These are phyloP conservation scores for Diadophis punctatus DNA, from an alignment of 2,113 vertebrate genomes.

Conservation along the genomic window DNA sequence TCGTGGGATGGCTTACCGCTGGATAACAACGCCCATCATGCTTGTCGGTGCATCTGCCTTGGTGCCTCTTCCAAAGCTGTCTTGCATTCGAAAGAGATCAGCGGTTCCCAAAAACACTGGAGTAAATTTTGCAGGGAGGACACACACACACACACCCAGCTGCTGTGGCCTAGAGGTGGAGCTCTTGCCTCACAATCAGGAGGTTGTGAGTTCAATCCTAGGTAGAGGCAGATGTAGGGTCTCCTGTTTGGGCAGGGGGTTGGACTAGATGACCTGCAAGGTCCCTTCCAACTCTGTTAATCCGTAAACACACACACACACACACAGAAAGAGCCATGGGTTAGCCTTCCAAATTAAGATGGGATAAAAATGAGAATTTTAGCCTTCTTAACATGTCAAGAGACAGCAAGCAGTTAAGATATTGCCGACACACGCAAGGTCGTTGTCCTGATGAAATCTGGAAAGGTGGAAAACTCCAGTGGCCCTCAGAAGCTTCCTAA, in stretches of 20 bases:
- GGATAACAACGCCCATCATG: not conserved
- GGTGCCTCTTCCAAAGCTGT: not conserved
- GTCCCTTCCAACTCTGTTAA: too few species aligned
- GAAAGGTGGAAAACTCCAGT: not conserved
- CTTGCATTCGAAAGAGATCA: not conserved
- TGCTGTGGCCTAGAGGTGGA: too few species aligned
- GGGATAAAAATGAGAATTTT: not conserved
- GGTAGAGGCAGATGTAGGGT: too few species aligned
- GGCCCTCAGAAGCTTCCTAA: not conserved
- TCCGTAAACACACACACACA: too few species aligned
- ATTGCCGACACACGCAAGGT: not conserved
- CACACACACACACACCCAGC: too few species aligned
- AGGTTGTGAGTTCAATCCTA: too few species aligned
- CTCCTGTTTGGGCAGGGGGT: too few species aligned
- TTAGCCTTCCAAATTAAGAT: not conserved
- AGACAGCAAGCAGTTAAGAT: not conserved
- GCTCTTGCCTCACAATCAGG: too few species aligned
- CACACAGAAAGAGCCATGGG: too few species aligned
- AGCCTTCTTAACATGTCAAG: not conserved
- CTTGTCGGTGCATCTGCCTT: not conserved
- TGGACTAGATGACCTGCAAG: too few species aligned
- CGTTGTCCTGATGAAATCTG: not conserved
- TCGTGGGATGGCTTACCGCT: not conserved
- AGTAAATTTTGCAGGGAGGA: not conserved
- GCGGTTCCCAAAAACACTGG: not conserved